phyloP scores from a whole-genome alignment of 2,797 vertebrate genomes.

The Pangasius mekongensis region DNA sequence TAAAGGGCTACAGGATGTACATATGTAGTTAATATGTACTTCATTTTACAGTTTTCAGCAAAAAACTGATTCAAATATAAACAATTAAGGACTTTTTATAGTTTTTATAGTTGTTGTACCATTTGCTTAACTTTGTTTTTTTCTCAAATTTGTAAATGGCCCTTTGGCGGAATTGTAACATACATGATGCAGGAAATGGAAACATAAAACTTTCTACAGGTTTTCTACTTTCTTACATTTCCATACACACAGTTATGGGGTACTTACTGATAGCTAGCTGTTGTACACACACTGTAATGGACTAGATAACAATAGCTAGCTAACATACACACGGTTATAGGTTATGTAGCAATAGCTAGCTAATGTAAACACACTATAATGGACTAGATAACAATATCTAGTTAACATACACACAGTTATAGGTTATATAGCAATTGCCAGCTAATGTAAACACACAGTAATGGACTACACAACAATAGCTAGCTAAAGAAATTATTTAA shows the following conservation, averaged over 20 bases:
- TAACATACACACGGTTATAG: neutral
- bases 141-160: too few species aligned
- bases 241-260: neutral
- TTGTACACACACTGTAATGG: neutral
- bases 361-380: neutral
- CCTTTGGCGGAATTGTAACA: neutral
- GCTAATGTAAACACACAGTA: neutral
- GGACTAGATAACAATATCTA: neutral
- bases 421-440: neutral
- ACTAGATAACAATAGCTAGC: neutral
- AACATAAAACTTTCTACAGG: neutral
- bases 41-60: neutral
- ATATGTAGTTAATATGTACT: neutral
- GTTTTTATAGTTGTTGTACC: neutral
- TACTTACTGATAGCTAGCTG: neutral
- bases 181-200: neutral
- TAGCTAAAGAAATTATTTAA: neutral
- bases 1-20: neutral
- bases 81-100: neutral
- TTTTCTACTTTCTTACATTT: neutral
- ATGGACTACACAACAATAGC: neutral
- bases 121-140: too few species aligned
- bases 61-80: neutral
- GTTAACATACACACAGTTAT: too few species aligned
- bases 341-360: too few species aligned